Base-by-base conservation (phyloP, 1,140 invertebrate species). In the Drosophila cardini region DNA sequence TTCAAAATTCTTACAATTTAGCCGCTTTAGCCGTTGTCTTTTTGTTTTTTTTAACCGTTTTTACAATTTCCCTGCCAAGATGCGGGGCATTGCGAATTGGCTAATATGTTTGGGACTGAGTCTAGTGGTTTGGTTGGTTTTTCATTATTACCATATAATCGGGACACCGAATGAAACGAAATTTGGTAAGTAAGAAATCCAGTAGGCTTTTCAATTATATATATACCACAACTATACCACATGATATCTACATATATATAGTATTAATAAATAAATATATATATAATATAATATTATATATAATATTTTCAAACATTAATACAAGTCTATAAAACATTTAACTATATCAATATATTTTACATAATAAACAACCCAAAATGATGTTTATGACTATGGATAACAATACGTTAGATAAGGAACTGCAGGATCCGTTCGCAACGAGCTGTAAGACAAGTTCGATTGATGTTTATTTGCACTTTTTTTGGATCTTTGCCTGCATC, bases 401-500 rank as follows among this genome's bases (percentile, higher is more conserved):
- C 42, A 15, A 46, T 32, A 80, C 73, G 32, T 40, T 45, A 63
- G 56, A 67, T 50, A 36, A 65, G 13, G 80, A 74, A n/a, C 38
- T 62, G n/a, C 38, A 21, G 50, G 48, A 65, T 8, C 2, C 43
- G 1, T 61, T 61, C 0, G 7, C 42, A 7, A 34, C 34, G 11
- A 56, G 58, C 36, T 72, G 46, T 42, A 30, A 46, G 3, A 55
- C 26, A 4, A 69, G 53, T 42, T 46, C 52, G 4, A 63, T 74
- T 4, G 70, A 83, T 55, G 38, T 72, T 2, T 89, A 80, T 34
- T 38, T 72, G 40, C 61, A 72, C 52, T 84, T 90, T 57, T 62
- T 89, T n/a, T 84, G 80, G 84, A 73, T 89, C 6, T 84, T 89
- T 18, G 65, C 43, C 6, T 72, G 77, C 42, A 73, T 89, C 13